Evolutionary conservation across 2,797 vertebrate genomes (phyloP).

Genomic region (Rousettus madagascariensis): DNA sequence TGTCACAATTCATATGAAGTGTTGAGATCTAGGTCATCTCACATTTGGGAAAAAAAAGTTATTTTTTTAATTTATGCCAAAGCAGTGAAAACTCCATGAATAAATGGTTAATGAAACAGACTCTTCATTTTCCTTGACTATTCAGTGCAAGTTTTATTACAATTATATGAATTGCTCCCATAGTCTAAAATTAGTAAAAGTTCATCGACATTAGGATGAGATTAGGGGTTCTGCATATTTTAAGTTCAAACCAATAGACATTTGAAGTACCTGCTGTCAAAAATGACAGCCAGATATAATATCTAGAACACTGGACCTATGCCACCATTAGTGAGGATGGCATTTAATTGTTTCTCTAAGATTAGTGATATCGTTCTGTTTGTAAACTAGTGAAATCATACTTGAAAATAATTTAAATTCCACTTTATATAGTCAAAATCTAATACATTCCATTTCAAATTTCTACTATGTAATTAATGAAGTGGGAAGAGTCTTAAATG

Average conservation of each 20-base stretch:
- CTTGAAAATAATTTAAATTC: background rate
- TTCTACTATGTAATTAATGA: background rate
- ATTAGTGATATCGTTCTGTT: background rate
- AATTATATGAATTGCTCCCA: background rate
- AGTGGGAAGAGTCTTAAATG: background rate
- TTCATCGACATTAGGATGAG: background rate
- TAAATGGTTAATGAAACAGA: constrained; percentile 2
- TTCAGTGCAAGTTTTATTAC: background rate
- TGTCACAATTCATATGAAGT: background rate
- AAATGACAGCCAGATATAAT: background rate
- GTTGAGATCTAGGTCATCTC: constrained; percentile 38
- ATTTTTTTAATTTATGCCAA: constrained; percentile 50
- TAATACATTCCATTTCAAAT: background rate
- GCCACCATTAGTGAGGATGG: background rate
- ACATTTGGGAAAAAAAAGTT: background rate
- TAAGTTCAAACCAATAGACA: background rate
- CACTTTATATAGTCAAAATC: background rate
- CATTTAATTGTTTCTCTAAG: background rate
- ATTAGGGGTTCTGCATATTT: background rate
- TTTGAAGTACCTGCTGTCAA: background rate
- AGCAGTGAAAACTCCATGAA: background rate
- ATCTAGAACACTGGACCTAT: background rate
- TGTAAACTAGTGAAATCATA: background rate
- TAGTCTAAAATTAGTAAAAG: background rate
- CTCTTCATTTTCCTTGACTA: background rate